A percentile compares a stretch with the other conserved stretches of the same genome.
These are phyloP conservation scores for Trachops cirrhosus DNA, from an alignment of 2,797 vertebrate species.

Conservation along the genomic window DNA sequence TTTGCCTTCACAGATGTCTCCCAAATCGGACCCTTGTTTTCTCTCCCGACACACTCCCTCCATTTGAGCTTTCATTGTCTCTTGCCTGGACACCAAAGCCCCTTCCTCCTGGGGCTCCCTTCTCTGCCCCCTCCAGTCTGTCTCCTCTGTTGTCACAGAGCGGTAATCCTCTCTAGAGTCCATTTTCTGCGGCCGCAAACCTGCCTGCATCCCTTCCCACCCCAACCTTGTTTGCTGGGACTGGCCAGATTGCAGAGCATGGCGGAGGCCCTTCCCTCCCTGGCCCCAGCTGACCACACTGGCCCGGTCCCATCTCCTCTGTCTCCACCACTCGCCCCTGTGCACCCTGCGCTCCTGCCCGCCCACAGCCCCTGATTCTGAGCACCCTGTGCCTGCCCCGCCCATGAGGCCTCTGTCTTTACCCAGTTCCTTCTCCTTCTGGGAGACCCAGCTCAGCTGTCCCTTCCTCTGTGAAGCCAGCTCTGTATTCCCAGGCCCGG, in stretches of 20 bases:
- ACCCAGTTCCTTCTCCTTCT: background rate
- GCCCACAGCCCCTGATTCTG: background rate
- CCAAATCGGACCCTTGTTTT: background rate
- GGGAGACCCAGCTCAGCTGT: background rate
- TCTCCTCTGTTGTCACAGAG: background rate
- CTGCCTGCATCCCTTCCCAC: background rate
- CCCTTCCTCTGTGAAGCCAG: background rate
- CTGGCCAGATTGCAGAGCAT: background rate
- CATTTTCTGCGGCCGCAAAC: rapidly evolving
- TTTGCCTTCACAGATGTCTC: background rate
- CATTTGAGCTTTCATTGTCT: background rate
- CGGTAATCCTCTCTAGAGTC: background rate
- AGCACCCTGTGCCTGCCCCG: background rate
- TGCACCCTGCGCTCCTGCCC: rapidly evolving
- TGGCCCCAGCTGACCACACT: background rate
- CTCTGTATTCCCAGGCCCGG: background rate
- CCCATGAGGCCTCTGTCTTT: background rate
- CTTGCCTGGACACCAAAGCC: background rate
- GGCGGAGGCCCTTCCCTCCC: background rate
- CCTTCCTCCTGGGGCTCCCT: background rate
- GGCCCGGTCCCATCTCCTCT: too few relatives aligned
- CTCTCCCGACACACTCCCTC: background rate
- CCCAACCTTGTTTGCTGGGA: background rate
- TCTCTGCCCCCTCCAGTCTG: background rate
- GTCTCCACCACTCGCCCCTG: rapidly evolving